Percentiles rank a stretch among this genome's conserved stretches.
phyloP scores from a whole-genome alignment of 23 tunicate species.

The Ascidia mentula region DNA sequence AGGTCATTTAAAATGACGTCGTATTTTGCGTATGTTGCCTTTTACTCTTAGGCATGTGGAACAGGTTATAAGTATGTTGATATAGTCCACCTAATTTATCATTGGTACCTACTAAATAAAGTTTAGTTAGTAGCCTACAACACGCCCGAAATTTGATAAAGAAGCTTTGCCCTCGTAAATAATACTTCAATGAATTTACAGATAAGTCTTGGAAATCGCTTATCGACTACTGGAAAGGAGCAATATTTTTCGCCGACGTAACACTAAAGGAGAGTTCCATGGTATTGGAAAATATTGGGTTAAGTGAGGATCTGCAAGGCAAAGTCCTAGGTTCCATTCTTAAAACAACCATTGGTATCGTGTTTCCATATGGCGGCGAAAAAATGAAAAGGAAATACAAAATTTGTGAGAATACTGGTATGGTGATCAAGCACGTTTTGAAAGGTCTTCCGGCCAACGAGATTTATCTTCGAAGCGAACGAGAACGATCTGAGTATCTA shows the following conservation, averaged over 20 bases:
- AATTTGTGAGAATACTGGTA: background rate
- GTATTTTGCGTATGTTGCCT: too few relatives aligned
- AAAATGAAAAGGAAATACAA: conserved; percentile 1
- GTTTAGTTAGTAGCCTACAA: too few relatives aligned
- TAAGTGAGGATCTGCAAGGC: background rate
- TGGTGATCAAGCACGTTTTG: background rate
- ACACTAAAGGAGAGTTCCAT: background rate
- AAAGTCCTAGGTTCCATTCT: background rate
- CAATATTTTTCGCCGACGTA: background rate
- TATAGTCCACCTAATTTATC: too few relatives aligned
- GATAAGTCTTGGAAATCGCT: background rate
- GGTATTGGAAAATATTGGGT: background rate
- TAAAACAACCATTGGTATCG: background rate
- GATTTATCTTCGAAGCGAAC: background rate
- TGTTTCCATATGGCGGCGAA: background rate
- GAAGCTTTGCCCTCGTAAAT: background rate
- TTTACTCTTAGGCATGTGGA: too few relatives aligned
- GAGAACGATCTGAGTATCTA: background rate
- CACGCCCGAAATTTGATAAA: background rate
- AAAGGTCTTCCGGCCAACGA: background rate
- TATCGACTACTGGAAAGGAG: background rate
- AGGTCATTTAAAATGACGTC: too few relatives aligned
- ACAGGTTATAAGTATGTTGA: too few relatives aligned
- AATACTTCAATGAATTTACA: background rate
- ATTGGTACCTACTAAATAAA: too few relatives aligned